phyloP scores from a whole-genome alignment of 2,888 invertebrate species.

The Phymatocera aterrima region DNA sequence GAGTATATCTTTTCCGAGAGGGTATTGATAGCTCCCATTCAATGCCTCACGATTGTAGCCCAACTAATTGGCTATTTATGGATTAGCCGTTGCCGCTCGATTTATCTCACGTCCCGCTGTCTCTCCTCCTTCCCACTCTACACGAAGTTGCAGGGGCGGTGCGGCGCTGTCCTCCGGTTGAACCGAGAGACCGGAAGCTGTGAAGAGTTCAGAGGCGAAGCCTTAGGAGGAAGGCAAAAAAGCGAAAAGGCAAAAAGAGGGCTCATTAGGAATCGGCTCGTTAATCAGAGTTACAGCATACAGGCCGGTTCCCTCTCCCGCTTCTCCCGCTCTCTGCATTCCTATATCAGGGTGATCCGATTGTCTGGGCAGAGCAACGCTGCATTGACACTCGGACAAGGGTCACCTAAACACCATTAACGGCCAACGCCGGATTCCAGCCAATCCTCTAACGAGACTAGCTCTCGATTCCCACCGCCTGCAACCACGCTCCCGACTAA shows the following conservation, averaged over 20 bases:
- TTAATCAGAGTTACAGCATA: constrained; percentile 45
- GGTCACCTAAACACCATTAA: constrained; percentile 65
- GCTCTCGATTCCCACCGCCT: constrained; percentile 51
- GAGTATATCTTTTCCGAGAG: background rate
- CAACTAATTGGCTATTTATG: constrained; percentile 45
- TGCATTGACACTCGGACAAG: constrained; percentile 60
- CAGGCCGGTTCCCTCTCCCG: constrained; percentile 11
- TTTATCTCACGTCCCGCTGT: constrained; percentile 40
- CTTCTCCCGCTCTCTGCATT: too few relatives aligned
- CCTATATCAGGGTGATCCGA: constrained; percentile 45
- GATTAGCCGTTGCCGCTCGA: constrained; percentile 43
- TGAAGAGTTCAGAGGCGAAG: background rate
- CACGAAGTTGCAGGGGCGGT: background rate
- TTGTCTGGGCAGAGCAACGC: constrained; percentile 49
- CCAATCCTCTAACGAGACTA: constrained; percentile 56
- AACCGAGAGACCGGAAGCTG: background rate
- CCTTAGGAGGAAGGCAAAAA: constrained; percentile 31
- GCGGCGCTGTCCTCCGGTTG: background rate
- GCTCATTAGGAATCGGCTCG: constrained; percentile 47
- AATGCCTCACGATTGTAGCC: constrained; percentile 30
- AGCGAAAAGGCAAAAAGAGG: background rate
- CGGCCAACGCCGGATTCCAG: constrained; percentile 56
- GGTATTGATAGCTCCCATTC: constrained; percentile 44
- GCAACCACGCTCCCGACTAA: constrained; percentile 49
- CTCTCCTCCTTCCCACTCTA: constrained; percentile 5